Conservation (phyloP, 2,888 invertebrate species). For the Phyllotreta striolata region DNA sequence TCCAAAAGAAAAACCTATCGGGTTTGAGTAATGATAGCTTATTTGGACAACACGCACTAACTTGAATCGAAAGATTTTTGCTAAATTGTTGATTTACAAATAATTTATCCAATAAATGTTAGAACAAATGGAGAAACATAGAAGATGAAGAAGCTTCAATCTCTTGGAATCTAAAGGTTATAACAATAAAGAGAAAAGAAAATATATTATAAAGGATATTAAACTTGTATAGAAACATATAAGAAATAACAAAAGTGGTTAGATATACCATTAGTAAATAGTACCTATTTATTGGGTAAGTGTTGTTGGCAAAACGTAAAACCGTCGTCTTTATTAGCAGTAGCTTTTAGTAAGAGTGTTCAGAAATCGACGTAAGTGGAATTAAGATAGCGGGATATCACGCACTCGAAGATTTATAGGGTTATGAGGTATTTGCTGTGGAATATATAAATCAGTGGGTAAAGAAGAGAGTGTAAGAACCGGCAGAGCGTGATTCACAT, state of each 20-base stretch:
- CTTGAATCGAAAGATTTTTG: too few relatives aligned
- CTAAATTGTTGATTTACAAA: neutral
- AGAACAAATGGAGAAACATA: too few relatives aligned
- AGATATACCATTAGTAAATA: too few relatives aligned
- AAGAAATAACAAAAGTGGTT: too few relatives aligned
- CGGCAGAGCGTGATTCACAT: conserved; percentile 60
- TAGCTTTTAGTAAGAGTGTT: conserved; percentile 25
- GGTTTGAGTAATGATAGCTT: conserved; percentile 11
- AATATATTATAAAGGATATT: too few relatives aligned
- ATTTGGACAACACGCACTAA: too few relatives aligned
- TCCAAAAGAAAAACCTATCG: conserved; percentile 11
- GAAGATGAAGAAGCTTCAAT: too few relatives aligned
- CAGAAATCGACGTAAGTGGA: conserved; percentile 30
- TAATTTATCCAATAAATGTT: too few relatives aligned
- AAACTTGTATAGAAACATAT: too few relatives aligned
- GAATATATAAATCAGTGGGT: conserved; percentile 57
- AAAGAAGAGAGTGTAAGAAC: conserved; percentile 58
- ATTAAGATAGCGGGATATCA: conserved; percentile 37
- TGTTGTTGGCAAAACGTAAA: conserved; percentile 9
- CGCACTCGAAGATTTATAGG: conserved; percentile 49
- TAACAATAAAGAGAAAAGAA: too few relatives aligned
- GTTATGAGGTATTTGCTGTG: conserved; percentile 56
- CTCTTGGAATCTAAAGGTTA: too few relatives aligned
- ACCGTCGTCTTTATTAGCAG: conserved; percentile 12
- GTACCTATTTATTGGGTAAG: conserved; percentile 5